Base-by-base conservation (phyloP, 1,140 invertebrate species). In the Drosophila nasuta region DNA sequence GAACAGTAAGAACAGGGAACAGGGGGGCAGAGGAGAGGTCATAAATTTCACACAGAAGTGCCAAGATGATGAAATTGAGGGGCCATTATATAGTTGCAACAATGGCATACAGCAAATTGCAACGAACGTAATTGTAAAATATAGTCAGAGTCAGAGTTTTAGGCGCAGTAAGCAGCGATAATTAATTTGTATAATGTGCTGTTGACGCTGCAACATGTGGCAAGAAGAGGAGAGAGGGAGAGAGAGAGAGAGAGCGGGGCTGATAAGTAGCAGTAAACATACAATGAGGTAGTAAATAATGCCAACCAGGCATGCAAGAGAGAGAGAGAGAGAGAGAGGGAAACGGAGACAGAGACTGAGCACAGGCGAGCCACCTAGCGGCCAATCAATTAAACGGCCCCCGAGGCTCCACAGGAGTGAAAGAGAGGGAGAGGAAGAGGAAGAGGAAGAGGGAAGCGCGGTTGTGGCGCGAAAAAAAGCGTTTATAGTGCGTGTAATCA, bases 401-500 rank as follows among this genome's bases (percentile, higher is more conserved):
- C 49, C 33, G 65, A 10, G 17, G 17, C 15, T 15, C 49, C 49
- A 25, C 49, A 35, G 43, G 30, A 25, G 20, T 25, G 20, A 25
- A 25, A 4, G 20, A 25, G 20, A 25, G 0, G 3, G 20, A 3
- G 20, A 25, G 51, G 35, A 6, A 38, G 33, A 25, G 51, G 35
- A 6, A 38, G 33, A 20, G 35, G 13, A 5, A 20, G 17, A 43
- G 56, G 8, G 17, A 8, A 10, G n/a, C n/a, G 30, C 25, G 33
- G 41, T 30, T 20, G 35, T 63, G 49, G 79, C 67, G 82, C 77
- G 76, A 80, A 81, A 76, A 59, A 88, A 86, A 81, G 69, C 85
- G 85, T 89, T 88, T 88, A 88, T 81, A 73, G 85, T 88, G 85
- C 85, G 85, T 89, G 85, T 88, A 88, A 88, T 88, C 85, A 88